phyloP scores from a whole-genome alignment of 2,888 invertebrate genomes.

The Platypus cylindrus region DNA sequence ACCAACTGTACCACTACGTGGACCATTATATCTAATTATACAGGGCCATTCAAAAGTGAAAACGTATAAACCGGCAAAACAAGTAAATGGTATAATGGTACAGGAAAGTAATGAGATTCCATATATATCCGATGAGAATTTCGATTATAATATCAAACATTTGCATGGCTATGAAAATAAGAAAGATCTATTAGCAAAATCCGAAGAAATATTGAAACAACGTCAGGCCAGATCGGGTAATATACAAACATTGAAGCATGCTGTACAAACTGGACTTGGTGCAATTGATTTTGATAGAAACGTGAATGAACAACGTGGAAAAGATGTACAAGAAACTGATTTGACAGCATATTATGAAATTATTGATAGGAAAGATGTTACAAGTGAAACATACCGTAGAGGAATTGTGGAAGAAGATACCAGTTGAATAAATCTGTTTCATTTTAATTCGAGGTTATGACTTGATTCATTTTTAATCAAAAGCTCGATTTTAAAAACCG shows the following conservation, averaged over 20 bases:
- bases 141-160: slow-evolving; percentile 41
- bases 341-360: slow-evolving; percentile 46
- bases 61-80: slow-evolving; percentile 57
- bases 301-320: slow-evolving; percentile 11
- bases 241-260: slow-evolving; percentile 32
- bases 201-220: slow-evolving; percentile 14
- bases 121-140: slow-evolving; percentile 32
- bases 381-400: slow-evolving; percentile 45
- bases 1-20: slow-evolving; percentile 45
- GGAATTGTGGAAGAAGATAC: slow-evolving; percentile 48
- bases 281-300: slow-evolving; percentile 26
- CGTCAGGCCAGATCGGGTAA: slow-evolving; percentile 25
- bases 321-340: slow-evolving; percentile 41
- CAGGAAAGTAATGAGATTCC: slow-evolving; percentile 43
- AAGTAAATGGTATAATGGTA: slow-evolving; percentile 35
- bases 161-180: slow-evolving; percentile 35
- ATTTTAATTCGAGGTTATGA: no score
- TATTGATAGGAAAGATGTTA: slow-evolving; percentile 40
- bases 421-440: no score
- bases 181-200: slow-evolving; percentile 24
- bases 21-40: slow-evolving; percentile 64
- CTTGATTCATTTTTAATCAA: no score
- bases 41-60: slow-evolving; percentile 80
- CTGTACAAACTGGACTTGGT: slow-evolving; percentile 32
- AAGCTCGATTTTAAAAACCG: no score